Evolutionary conservation across 2,113 vertebrate genomes (phyloP).

Genomic region (Elgaria multicarinata): DNA sequence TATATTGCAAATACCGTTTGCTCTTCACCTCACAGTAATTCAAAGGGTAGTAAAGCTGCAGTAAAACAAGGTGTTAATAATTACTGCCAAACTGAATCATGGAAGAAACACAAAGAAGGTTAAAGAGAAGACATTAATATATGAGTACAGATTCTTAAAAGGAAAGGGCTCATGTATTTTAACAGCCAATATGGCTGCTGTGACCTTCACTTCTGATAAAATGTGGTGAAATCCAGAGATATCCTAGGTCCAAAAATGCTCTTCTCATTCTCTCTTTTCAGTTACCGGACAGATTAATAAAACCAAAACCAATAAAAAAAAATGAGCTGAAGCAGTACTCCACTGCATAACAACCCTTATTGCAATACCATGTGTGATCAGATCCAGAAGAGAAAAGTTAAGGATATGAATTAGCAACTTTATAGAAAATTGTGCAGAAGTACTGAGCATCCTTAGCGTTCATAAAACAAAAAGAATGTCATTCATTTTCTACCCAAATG

Average conservation of each 20-base stretch:
- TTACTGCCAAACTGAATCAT: conserved; percentile 26
- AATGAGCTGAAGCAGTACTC: background rate
- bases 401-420: conserved; percentile 13
- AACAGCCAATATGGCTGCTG: conserved; percentile 11
- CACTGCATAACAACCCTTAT: background rate
- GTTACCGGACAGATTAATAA: background rate
- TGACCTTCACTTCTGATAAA: conserved; percentile 25
- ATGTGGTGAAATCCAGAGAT: background rate
- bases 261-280: background rate
- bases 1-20: conserved; percentile 20
- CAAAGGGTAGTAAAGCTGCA: conserved; percentile 10
- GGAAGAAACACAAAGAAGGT: conserved; percentile 26
- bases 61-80: conserved; percentile 26
- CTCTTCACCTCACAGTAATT: conserved; percentile 29
- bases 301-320: background rate
- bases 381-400: background rate
- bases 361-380: no score
- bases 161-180: conserved; percentile 20
- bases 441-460: background rate
- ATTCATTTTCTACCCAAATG: background rate
- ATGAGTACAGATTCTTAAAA: background rate
- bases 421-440: background rate
- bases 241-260: background rate
- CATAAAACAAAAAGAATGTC: background rate
- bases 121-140: conserved; percentile 6